Conservation (phyloP, 1,140 invertebrate genomes). For the Brachionus rubens region DNA sequence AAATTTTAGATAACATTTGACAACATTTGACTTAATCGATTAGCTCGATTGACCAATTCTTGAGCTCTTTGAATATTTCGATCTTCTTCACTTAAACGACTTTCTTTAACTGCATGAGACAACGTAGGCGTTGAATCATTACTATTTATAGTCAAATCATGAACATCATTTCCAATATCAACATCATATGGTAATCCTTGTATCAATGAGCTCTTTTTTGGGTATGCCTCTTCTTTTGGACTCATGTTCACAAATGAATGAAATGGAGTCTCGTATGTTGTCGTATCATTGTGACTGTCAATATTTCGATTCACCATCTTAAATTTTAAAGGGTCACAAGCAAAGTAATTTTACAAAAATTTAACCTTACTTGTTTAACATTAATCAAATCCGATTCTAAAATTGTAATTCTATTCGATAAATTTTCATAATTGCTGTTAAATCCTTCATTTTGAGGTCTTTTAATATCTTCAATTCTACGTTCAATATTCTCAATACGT, state of each 20-base stretch:
- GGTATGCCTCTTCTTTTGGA: background rate
- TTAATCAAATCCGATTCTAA: slow-evolving; percentile 17
- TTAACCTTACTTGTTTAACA: slow-evolving; percentile 12
- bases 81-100: background rate
- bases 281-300: slow-evolving; percentile 12
- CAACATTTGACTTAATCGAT: slow-evolving; percentile 29
- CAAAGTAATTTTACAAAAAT: background rate
- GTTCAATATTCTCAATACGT: slow-evolving; percentile 20
- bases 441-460: background rate
- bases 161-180: background rate
- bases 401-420: slow-evolving; percentile 5
- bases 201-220: slow-evolving; percentile 22
- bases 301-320: slow-evolving; percentile 7
- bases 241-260: slow-evolving; percentile 34
- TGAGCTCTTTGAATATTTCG: slow-evolving; percentile 19
- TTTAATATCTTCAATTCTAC: slow-evolving; percentile 3
- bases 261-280: background rate
- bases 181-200: slow-evolving; percentile 11
- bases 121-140: slow-evolving; percentile 29
- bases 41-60: slow-evolving; percentile 20
- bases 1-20: slow-evolving; percentile 28
- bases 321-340: no score
- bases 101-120: slow-evolving; percentile 12
- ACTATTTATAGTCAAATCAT: slow-evolving; percentile 39
- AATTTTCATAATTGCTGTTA: background rate